Percentiles rank a stretch among this genome's conserved stretches.
phyloP scores from a whole-genome alignment of 1,140 invertebrate species.

The Eciton burchellii region DNA sequence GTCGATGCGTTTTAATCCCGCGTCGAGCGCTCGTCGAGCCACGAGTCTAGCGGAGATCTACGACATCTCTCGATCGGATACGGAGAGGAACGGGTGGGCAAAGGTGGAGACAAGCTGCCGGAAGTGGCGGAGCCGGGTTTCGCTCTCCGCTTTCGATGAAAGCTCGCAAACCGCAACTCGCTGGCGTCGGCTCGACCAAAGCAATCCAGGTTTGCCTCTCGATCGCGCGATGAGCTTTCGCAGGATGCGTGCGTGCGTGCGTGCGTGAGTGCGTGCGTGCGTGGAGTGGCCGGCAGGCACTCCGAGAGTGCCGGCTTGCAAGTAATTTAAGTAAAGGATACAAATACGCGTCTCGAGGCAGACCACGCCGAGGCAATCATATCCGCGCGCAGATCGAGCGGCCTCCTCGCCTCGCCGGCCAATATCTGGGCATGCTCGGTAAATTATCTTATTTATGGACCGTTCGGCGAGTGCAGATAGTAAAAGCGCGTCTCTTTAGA shows the following conservation, averaged over 20 bases:
- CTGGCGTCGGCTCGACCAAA: too few relatives aligned
- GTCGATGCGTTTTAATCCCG: slow-evolving; percentile 24
- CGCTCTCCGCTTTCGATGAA: background rate
- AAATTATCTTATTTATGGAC: slow-evolving; percentile 56
- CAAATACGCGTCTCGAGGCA: slow-evolving; percentile 46
- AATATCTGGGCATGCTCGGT: slow-evolving; percentile 51
- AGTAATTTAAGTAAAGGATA: slow-evolving; percentile 57
- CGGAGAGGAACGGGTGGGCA: background rate
- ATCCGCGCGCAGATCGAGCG: slow-evolving; percentile 45
- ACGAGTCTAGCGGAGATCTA: too few relatives aligned
- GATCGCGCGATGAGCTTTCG: slow-evolving; percentile 15
- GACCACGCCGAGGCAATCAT: slow-evolving; percentile 37
- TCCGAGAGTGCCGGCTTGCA: slow-evolving; percentile 36
- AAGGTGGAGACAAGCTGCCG: too few relatives aligned
- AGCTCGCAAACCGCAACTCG: too few relatives aligned
- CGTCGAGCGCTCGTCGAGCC: too few relatives aligned
- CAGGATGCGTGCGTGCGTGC: background rate
- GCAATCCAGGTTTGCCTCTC: background rate
- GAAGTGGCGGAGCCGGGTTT: too few relatives aligned
- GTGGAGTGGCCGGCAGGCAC: slow-evolving; percentile 10
- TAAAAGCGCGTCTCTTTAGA: slow-evolving; percentile 49
- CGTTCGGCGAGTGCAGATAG: slow-evolving; percentile 29
- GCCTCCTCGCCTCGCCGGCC: slow-evolving; percentile 44
- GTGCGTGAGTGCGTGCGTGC: slow-evolving; percentile 27
- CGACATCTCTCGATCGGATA: too few relatives aligned